phyloP scores from a whole-genome alignment of 2,888 invertebrate genomes.

The Caenorhabditis japonica region DNA sequence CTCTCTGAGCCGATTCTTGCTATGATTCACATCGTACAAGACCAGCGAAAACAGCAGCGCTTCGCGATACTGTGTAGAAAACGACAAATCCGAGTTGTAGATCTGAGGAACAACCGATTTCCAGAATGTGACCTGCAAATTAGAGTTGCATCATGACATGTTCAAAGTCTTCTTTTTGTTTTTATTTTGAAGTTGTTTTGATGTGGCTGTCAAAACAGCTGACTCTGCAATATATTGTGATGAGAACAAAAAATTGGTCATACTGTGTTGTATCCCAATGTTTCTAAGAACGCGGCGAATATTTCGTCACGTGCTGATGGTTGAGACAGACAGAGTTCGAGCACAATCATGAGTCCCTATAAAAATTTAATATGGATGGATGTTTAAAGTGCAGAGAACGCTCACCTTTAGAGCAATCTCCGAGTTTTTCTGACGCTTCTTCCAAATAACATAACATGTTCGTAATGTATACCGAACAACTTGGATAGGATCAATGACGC shows the following conservation, averaged over 20 bases:
- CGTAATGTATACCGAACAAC: constrained; percentile 25
- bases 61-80: constrained; percentile 69
- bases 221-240: constrained; percentile 1
- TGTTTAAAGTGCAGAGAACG: not conserved
- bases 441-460: constrained; percentile 58
- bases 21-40: constrained; percentile 72
- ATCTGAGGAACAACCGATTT: constrained; percentile 66
- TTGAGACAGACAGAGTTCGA: constrained; percentile 68
- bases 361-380: constrained; percentile 4
- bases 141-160: not conserved
- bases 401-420: constrained; percentile 66
- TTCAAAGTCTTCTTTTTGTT: constrained; percentile 29
- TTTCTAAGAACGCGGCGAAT: constrained; percentile 64
- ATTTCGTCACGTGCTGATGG: constrained; percentile 54
- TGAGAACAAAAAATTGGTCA: constrained; percentile 12
- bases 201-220: constrained; percentile 11
- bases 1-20: constrained; percentile 69
- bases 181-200: constrained; percentile 31
- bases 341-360: constrained; percentile 68
- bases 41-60: constrained; percentile 69
- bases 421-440: constrained; percentile 59
- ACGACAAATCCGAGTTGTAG: constrained; percentile 70
- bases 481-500: not conserved
- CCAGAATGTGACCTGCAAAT: constrained; percentile 66
- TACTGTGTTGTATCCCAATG: constrained; percentile 69